Evolutionary conservation across 2,888 invertebrate species (phyloP), one percentile per base, ranked within the genome.

Genomic region (Epinotia brunnichana): DNA sequence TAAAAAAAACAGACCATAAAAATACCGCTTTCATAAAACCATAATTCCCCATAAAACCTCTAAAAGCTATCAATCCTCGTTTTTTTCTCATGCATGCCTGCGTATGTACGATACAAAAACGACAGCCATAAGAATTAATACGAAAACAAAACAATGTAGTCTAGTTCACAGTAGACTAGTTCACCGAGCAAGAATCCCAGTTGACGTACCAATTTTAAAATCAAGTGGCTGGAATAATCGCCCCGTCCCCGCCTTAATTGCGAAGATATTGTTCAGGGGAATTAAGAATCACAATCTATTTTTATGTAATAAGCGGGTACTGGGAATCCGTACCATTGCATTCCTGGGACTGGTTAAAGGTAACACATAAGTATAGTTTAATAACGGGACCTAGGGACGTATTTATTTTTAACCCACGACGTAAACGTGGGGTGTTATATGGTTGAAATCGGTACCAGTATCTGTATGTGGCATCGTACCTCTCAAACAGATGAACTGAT

Each of bases 241-340:
- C 63, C 62, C 71, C 57, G 74, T 64, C 77, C 76, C 73, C 83
- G 83, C 83, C 83, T 70, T 80, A 80, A 82, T 80, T 75, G 74
- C 76, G 64, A 69, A 21, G 67, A 76, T 75, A 74, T 68, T 75
- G 75, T 76, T 75, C 73, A 70, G 75, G 78, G 78, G 77, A 78
- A 78, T 78, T 79, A 75, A 80, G 77, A 78, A 78, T 76, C 76
- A 73, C 76, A 74, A 73, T 75, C 57, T 69, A 69, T 78, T 79
- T 80, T 76, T 75, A 69, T 76, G 29, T 81, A 81, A 81, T 81
- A 74, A 78, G 74, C 74, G 71, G 74, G 75, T 69, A 74, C 70
- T 75, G 76, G 69, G 68, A 71, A 67, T 74, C 75, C 19, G 44
- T 54, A 66, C 29, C 41, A n/a, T 64, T 39, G 39, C 61, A 67